Evolutionary conservation across 2,113 vertebrate species (phyloP).

Genomic region (Paramormyrops kingsleyae): DNA sequence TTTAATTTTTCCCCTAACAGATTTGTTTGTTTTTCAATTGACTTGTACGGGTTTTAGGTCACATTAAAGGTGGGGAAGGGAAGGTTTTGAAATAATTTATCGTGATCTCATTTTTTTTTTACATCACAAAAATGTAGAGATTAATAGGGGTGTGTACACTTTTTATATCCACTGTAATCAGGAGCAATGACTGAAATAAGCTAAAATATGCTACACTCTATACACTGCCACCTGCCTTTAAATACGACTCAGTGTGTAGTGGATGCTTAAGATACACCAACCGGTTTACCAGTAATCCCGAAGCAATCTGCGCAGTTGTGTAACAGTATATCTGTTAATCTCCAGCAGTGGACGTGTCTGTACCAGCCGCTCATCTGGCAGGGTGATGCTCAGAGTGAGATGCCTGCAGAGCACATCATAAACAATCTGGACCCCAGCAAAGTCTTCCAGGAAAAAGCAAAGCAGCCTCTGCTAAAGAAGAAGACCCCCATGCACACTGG

Average conservation of each 20-base stretch:
- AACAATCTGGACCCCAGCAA: slow-evolving; percentile 88
- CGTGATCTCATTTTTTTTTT: too few species aligned
- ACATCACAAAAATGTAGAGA: too few species aligned
- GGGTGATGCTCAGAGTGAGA: slow-evolving; percentile 59
- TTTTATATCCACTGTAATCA: background rate
- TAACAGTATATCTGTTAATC: slow-evolving; percentile 12
- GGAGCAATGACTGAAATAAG: background rate
- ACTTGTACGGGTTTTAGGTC: too few species aligned
- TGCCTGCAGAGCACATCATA: slow-evolving; percentile 60
- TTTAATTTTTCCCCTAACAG: too few species aligned
- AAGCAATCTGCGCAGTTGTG: background rate
- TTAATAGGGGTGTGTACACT: too few species aligned
- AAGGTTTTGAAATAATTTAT: too few species aligned
- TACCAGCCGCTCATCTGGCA: slow-evolving; percentile 83
- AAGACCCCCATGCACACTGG: slow-evolving; percentile 60
- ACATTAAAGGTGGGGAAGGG: too few species aligned
- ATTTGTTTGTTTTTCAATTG: too few species aligned
- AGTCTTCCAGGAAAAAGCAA: slow-evolving; percentile 81
- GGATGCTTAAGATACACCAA: background rate
- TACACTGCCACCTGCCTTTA: background rate
- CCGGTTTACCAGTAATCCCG: background rate
- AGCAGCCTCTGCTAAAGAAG: slow-evolving; percentile 74
- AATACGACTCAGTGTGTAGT: background rate
- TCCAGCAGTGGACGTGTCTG: slow-evolving; percentile 92
- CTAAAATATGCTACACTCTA: background rate